Base-by-base conservation (phyloP, 2,797 vertebrate genomes). In the Phataginus tricuspis region DNA sequence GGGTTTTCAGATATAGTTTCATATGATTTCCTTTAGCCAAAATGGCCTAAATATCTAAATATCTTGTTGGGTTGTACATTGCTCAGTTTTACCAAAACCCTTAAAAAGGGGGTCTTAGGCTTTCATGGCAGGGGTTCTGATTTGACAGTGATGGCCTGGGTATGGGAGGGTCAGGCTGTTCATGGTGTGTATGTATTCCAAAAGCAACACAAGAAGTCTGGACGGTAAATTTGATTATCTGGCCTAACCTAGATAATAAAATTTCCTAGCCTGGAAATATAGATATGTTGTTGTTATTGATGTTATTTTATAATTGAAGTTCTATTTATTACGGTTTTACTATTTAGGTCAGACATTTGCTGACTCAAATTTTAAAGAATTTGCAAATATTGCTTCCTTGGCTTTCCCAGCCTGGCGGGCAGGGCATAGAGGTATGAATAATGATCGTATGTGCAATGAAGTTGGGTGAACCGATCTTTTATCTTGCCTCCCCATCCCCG, bases 321-420 rank as follows among this genome's bases (percentile, higher is more conserved):
- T 94, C 78, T 71, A 59, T 57, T 84, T 90, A 88, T 57, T 14
- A 86, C 53, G 75, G 71, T 85, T 80, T 72, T 85, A 80, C 66
- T 61, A 68, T 92, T 45, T 55, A 94, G 82, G 95, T 55, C 94
- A 72, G 77, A 82, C 49, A 21, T 39, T 13, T 64, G 85, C 59
- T 92, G 88, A 93, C 63, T 93, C 87, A 23, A 8, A 64, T 94
- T 95, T 95, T 55, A 75, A 78, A 84, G 68, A 86, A 83, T 93
- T 77, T 95, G 69, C 66, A 49, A 74, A 83, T 57, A 14, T 45
- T 4, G n/a, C 78, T 71, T 89, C 83, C 72, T 53, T 0, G 74
- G 86, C 57, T 74, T 49, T 86, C n/a, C 63, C 21, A 39, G 64
- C 18, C 61, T 25, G 2, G 25, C 64, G 57, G n/a, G 55, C 4